Evolutionary conservation across 2,888 invertebrate genomes (phyloP).

Genomic region (Sminthurinus aureus): DNA sequence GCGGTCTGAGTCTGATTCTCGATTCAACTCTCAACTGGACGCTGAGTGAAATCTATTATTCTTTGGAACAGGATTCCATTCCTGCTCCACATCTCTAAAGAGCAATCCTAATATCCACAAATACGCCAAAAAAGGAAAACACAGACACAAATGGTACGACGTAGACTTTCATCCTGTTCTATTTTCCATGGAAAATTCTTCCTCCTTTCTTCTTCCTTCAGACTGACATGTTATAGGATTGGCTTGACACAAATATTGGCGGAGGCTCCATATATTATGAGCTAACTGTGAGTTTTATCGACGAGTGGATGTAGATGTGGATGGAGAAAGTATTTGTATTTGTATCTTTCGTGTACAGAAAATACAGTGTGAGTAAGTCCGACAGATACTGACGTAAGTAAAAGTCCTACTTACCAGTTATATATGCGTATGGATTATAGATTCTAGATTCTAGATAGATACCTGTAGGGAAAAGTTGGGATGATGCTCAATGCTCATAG

Average conservation of each 20-base stretch:
- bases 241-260: not conserved
- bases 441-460: too few relatives aligned
- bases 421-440: too few relatives aligned
- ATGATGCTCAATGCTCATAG: too few relatives aligned
- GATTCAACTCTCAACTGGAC: not conserved
- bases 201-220: not conserved
- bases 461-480: too few relatives aligned
- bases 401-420: too few relatives aligned
- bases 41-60: not conserved
- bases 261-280: not conserved
- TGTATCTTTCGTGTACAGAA: too few relatives aligned
- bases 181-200: not conserved
- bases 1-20: not conserved
- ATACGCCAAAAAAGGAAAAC: too few relatives aligned
- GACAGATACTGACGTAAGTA: too few relatives aligned
- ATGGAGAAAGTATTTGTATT: not conserved
- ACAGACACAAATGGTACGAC: too few relatives aligned
- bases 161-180: not conserved
- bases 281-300: not conserved
- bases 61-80: not conserved
- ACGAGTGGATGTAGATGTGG: not conserved
- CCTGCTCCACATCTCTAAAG: not conserved
- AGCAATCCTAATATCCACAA: not conserved
- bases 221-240: too few relatives aligned
- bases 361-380: too few relatives aligned